phyloP scores from a whole-genome alignment of 1,140 invertebrate genomes.

The Epicauta chinensis region DNA sequence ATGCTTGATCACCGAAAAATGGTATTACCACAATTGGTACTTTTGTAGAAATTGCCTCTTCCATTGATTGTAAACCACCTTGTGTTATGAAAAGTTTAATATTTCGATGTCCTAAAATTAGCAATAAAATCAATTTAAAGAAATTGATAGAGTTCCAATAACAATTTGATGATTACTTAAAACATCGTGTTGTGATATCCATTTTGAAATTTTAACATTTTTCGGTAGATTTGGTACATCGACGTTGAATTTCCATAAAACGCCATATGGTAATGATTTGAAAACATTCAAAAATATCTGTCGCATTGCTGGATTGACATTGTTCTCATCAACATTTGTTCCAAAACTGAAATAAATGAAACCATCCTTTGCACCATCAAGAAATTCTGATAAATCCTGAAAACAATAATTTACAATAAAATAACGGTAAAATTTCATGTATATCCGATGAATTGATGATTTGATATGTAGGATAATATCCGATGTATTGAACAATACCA shows the following conservation, averaged over 20 bases:
- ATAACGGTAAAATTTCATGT: no score
- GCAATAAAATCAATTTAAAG: neutral
- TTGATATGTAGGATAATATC: no score
- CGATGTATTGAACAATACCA: no score
- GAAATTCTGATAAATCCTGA: neutral
- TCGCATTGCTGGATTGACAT: no score
- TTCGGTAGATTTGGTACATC: constrained; percentile 27
- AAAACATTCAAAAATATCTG: no score
- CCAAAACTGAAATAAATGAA: neutral
- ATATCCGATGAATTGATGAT: constrained; percentile 8
- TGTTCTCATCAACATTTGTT: neutral
- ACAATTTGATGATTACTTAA: constrained; percentile 38
- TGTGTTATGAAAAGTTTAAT: constrained; percentile 49
- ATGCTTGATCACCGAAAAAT: constrained; percentile 47
- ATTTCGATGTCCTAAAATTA: constrained; percentile 43
- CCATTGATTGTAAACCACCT: constrained; percentile 48
- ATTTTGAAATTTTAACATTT: constrained; percentile 44
- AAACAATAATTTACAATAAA: no score
- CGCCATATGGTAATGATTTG: neutral
- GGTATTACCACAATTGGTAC: constrained; percentile 49
- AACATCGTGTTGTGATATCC: constrained; percentile 56
- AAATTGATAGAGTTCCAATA: neutral
- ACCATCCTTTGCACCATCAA: neutral
- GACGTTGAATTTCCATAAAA: constrained; percentile 9
- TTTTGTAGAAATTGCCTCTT: constrained; percentile 47